Percentiles rank a stretch among this genome's conserved stretches.
These are phyloP conservation scores for Lottia scabra DNA, from an alignment of 2,888 invertebrate species.

Conservation along the genomic window DNA sequence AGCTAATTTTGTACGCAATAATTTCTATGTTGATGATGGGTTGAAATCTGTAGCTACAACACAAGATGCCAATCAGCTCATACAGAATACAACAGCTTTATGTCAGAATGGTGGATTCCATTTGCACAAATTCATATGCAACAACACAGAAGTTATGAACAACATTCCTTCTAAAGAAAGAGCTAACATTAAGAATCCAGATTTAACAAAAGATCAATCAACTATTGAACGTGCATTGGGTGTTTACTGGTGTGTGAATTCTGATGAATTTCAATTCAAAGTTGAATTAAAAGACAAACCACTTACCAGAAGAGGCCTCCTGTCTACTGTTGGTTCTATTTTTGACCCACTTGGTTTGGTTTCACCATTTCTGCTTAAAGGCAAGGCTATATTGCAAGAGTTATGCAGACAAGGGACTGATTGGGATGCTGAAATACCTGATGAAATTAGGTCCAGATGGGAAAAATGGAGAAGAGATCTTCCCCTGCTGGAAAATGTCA, in stretches of 20 bases:
- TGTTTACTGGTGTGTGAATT: slow-evolving; percentile 33
- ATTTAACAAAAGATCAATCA: slow-evolving; percentile 13
- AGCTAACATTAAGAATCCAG: slow-evolving; percentile 15
- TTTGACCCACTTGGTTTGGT: slow-evolving; percentile 38
- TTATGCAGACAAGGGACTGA: slow-evolving; percentile 18
- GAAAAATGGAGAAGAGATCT: slow-evolving; percentile 13
- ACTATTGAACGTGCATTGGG: slow-evolving; percentile 35
- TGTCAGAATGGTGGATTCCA: slow-evolving; percentile 26
- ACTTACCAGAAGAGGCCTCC: slow-evolving; percentile 28
- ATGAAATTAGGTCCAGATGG: slow-evolving; percentile 12
- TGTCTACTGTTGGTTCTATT: slow-evolving; percentile 32
- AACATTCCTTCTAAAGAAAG: slow-evolving; percentile 25
- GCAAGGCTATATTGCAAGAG: slow-evolving; percentile 31
- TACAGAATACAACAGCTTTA: no score
- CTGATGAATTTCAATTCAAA: slow-evolving; percentile 29
- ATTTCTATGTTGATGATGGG: slow-evolving; percentile 43
- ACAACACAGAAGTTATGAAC: slow-evolving; percentile 31
- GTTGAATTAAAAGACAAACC: background rate
- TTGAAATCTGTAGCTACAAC: slow-evolving; percentile 23
- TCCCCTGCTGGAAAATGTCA: slow-evolving; percentile 17
- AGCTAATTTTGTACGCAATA: slow-evolving; percentile 24
- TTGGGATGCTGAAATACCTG: slow-evolving; percentile 33
- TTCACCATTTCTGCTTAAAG: slow-evolving; percentile 27
- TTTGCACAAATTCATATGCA: slow-evolving; percentile 40
- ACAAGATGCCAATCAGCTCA: no score